phyloP scores from a whole-genome alignment of 2,797 vertebrate species.

The Neomorphus geoffroyi region DNA sequence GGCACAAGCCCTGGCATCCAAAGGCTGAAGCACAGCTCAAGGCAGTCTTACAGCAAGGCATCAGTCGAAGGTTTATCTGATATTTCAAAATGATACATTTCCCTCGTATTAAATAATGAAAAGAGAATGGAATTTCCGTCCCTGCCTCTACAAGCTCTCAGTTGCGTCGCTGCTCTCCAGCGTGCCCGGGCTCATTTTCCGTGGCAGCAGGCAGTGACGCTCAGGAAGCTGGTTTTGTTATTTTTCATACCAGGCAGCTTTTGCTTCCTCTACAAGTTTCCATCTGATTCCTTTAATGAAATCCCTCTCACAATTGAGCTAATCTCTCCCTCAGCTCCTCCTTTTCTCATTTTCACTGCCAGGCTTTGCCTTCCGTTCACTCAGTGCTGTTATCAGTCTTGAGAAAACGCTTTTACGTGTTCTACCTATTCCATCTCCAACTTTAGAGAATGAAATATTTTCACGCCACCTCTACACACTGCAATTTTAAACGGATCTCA shows the following conservation, averaged over 20 bases:
- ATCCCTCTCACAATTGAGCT: neutral
- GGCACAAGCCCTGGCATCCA: neutral
- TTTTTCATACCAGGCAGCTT: neutral
- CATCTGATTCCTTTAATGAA: neutral
- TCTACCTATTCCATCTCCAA: neutral
- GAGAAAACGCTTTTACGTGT: neutral
- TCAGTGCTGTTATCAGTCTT: neutral
- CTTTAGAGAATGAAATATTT: neutral
- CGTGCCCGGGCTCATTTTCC: neutral
- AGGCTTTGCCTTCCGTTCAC: neutral
- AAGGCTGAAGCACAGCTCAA: neutral
- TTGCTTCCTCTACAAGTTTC: neutral
- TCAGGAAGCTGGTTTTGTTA: neutral
- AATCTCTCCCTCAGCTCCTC: neutral
- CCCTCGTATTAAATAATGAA: neutral
- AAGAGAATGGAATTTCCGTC: neutral
- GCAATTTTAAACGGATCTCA: neutral
- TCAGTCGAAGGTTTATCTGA: neutral
- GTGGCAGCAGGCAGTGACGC: neutral
- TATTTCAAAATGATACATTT: neutral
- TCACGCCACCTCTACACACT: neutral
- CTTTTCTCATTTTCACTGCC: constrained; percentile 11
- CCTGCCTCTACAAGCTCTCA: neutral
- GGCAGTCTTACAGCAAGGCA: neutral
- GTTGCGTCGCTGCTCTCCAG: neutral